A percentile compares a stretch with the other conserved stretches of the same genome.
phyloP scores from a whole-genome alignment of 2,113 vertebrate species.

The Neomonachus schauinslandi region DNA sequence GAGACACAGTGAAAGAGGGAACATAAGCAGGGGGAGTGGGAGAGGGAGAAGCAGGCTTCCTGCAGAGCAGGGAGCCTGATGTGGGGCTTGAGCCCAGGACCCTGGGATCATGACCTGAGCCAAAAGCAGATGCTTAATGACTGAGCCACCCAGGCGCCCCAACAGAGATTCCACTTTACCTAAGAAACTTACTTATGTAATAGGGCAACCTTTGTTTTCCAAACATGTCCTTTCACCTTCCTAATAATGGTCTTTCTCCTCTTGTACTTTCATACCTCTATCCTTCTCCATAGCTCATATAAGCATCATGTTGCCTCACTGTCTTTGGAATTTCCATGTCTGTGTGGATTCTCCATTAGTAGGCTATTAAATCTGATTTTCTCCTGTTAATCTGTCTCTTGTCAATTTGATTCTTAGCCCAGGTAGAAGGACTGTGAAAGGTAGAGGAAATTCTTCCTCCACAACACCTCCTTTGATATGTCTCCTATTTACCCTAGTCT shows the following conservation, averaged over 20 bases:
- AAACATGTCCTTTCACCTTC: neutral
- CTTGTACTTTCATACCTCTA: neutral
- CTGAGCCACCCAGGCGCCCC: too few species aligned
- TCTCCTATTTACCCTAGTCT: neutral
- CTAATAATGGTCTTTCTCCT: neutral
- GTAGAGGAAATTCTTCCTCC: neutral
- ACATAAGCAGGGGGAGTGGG: too few species aligned
- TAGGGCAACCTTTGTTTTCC: neutral
- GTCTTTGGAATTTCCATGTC: neutral
- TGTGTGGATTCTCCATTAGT: neutral
- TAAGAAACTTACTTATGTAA: neutral
- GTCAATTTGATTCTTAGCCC: neutral
- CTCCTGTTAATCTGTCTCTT: neutral
- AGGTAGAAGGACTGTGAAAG: neutral
- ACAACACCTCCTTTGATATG: neutral
- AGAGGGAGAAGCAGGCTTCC: too few species aligned
- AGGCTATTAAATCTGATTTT: neutral
- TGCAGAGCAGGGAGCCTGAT: too few species aligned
- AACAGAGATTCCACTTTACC: neutral
- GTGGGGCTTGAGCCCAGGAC: too few species aligned
- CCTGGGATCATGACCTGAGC: too few species aligned
- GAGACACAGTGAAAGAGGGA: too few species aligned
- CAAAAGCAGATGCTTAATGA: too few species aligned
- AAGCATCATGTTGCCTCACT: neutral
- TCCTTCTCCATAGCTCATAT: neutral